Base-by-base conservation (phyloP, 2,797 vertebrate genomes). In the Podarcis lilfordi region DNA sequence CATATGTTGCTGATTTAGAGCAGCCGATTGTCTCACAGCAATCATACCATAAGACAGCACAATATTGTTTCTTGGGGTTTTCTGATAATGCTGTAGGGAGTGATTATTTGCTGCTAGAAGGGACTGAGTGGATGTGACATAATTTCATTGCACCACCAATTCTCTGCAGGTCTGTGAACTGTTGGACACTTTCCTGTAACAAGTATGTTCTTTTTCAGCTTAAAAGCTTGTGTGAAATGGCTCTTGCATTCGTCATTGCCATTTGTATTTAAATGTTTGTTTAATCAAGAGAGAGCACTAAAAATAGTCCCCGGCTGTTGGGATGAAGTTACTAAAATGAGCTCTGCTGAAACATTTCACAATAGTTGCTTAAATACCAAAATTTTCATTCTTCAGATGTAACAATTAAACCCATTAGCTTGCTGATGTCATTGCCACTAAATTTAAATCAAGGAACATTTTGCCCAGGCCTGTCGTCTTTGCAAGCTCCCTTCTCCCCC, bases 321-420 rank as follows among this genome's bases (percentile, higher is more conserved):
- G 37, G 91, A 86, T 88, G 25, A 64, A 85, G 86, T 90, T 94
- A 64, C 88, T 91, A 66, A 84, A 88, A 84, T 75, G 11, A 85
- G 4, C 3, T 37, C 82, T 79, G 25, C 21, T 72, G 66, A 10
- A 77, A 15, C 81, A 17, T 89, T 91, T 45, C 59, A 64, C 80
- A 87, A 68, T 32, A 91, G 32, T 43, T 27, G 88, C 91, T 91
- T 82, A 92, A 92, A 29, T 88, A 82, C 23, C n/a, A 86, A 45
- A 86, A 91, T 91, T 92, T 92, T 91, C 11, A 79, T 92, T 92
- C 77, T 72, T 85, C 29, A 89, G 29, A 78, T 71, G 3, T 86
- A 93, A 88, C 77, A 86, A 86, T 91, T 84, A 84, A 25, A 5
- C 5, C 32, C 85, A 23, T 93, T 88, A 86, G 84, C 11, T 88